phyloP scores from a whole-genome alignment of 2,888 invertebrate species.

The Bhutanitis thaidina region DNA sequence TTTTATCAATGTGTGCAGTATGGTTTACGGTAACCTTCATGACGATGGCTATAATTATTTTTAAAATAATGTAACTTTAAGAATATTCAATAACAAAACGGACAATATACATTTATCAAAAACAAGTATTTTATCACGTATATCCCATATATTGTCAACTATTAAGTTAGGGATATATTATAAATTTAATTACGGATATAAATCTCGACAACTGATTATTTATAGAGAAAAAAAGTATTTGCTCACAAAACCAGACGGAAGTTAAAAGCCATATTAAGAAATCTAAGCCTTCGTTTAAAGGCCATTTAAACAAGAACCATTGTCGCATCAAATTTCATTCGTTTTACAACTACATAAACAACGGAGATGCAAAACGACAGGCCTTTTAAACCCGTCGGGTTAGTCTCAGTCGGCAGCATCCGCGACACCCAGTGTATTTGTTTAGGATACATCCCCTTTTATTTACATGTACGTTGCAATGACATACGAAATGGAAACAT shows the following conservation, averaged over 20 bases:
- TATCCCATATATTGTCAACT: too few species aligned
- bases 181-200: too few species aligned
- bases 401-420: slow-evolving; percentile 48
- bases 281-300: slow-evolving; percentile 5
- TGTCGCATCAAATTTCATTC: slow-evolving; percentile 20
- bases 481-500: slow-evolving; percentile 44
- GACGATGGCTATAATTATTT: too few species aligned
- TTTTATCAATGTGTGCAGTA: slow-evolving; percentile 34
- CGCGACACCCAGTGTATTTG: slow-evolving; percentile 67
- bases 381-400: slow-evolving; percentile 43
- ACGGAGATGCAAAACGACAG: slow-evolving; percentile 26
- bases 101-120: too few species aligned
- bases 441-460: slow-evolving; percentile 69
- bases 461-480: slow-evolving; percentile 48
- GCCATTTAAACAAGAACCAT: slow-evolving; percentile 23
- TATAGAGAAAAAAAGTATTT: background rate
- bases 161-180: too few species aligned
- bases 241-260: background rate
- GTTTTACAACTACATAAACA: slow-evolving; percentile 13
- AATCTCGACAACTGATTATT: background rate
- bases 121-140: too few species aligned
- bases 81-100: too few species aligned
- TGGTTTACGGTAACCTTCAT: slow-evolving; percentile 13
- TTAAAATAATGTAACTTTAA: too few species aligned
- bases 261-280: slow-evolving; percentile 11